phyloP scores from a whole-genome alignment of 2,797 vertebrate genomes.

The Channa striata region DNA sequence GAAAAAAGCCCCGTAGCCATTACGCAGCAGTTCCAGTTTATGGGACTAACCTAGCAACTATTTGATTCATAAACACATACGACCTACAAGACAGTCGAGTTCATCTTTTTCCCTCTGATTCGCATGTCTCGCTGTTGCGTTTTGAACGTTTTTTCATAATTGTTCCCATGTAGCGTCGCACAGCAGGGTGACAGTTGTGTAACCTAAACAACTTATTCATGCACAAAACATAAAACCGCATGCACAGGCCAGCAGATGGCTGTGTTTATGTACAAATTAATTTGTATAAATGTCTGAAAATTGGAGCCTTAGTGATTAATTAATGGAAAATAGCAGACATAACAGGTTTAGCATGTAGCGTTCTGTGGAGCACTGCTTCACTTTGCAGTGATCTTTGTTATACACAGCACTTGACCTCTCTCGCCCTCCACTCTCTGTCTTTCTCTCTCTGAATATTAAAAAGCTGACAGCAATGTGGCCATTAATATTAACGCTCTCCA shows the following conservation, averaged over 20 bases:
- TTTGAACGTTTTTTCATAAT: neutral
- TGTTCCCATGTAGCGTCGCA: too few relatives aligned
- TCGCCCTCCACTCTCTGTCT: slow-evolving; percentile 41
- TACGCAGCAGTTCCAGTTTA: neutral
- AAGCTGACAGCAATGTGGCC: slow-evolving; percentile 62
- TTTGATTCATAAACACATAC: neutral
- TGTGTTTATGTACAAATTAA: slow-evolving; percentile 10
- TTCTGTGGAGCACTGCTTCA: slow-evolving; percentile 22
- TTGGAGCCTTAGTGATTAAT: slow-evolving; percentile 10
- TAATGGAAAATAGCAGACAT: slow-evolving; percentile 14
- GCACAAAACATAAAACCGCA: slow-evolving; percentile 2
- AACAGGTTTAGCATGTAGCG: slow-evolving; percentile 25
- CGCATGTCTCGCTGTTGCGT: neutral
- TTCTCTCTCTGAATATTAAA: slow-evolving; percentile 68
- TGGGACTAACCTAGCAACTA: neutral
- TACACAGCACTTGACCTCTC: slow-evolving; percentile 63
- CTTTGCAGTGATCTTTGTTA: slow-evolving; percentile 41
- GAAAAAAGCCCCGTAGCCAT: neutral
- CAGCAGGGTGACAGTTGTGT: neutral
- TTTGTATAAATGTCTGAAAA: slow-evolving; percentile 14
- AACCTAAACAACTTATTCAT: neutral
- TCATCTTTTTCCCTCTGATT: neutral
- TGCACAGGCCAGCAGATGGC: neutral
- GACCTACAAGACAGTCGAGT: neutral
- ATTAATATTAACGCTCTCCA: slow-evolving; percentile 73